Evolutionary conservation across 1,140 invertebrate species (phyloP).

Genomic region (Rhizoglyphus robini): DNA sequence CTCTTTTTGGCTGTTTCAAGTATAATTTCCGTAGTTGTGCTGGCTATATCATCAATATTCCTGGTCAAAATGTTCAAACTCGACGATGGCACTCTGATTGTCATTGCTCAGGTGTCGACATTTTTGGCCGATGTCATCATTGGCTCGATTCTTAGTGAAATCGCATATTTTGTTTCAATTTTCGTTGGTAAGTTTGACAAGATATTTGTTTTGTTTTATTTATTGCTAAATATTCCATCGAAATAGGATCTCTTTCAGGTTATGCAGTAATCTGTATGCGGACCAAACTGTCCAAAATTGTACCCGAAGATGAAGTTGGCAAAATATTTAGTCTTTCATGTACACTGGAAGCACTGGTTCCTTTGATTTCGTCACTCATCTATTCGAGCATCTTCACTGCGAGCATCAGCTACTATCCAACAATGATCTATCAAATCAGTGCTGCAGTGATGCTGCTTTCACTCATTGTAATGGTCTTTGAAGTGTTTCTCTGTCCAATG

Average conservation of each 20-base stretch:
- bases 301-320: slow-evolving; percentile 8
- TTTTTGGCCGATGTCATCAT: neutral
- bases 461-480: neutral
- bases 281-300: neutral
- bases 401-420: neutral
- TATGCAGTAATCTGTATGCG: neutral
- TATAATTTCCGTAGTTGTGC: neutral
- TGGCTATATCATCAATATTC: neutral
- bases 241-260: neutral
- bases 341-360: neutral
- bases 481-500: too few relatives aligned
- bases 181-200: too few relatives aligned
- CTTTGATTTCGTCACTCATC: neutral
- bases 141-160: neutral
- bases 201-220: too few relatives aligned
- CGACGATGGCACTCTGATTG: neutral
- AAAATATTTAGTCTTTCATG: neutral
- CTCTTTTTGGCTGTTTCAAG: neutral
- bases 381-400: neutral
- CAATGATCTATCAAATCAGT: neutral
- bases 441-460: neutral
- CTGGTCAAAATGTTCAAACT: neutral
- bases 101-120: neutral
- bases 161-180: neutral
- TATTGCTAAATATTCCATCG: too few relatives aligned